Percentiles rank a stretch among this genome's conserved stretches.
phyloP scores from a whole-genome alignment of 2,797 vertebrate species.

The Salmo trutta region DNA sequence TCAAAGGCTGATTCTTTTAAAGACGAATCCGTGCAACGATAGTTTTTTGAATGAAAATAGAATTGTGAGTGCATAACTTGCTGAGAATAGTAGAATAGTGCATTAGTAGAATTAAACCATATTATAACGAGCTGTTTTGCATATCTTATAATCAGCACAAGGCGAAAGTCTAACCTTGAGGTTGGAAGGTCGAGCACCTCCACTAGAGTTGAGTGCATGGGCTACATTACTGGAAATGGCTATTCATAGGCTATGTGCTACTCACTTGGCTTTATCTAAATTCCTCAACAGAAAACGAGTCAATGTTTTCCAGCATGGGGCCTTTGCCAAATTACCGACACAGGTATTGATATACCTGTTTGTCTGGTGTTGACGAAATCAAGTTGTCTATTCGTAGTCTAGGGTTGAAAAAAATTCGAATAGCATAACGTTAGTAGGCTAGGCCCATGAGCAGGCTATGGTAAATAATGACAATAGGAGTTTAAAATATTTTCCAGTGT shows the following conservation, averaged over 20 bases:
- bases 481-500: background rate
- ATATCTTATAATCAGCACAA: constrained; percentile 37
- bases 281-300: background rate
- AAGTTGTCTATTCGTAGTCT: background rate
- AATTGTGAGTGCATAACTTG: constrained; percentile 39
- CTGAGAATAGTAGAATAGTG: constrained; percentile 27
- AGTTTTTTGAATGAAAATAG: background rate
- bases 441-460: background rate
- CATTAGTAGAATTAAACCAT: constrained; percentile 58
- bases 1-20: background rate
- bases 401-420: background rate
- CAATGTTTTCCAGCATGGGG: background rate
- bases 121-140: constrained; percentile 53
- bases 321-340: background rate
- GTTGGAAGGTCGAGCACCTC: constrained; percentile 45
- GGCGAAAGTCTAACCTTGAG: constrained; percentile 41
- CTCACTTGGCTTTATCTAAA: background rate
- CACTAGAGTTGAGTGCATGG: background rate
- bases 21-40: background rate
- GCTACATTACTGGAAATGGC: background rate
- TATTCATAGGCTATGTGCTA: background rate
- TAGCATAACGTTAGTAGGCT: background rate
- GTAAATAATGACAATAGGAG: background rate
- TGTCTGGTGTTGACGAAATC: background rate
- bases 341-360: background rate